phyloP scores from a whole-genome alignment of 1,140 invertebrate species.

The Adelges cooleyi region DNA sequence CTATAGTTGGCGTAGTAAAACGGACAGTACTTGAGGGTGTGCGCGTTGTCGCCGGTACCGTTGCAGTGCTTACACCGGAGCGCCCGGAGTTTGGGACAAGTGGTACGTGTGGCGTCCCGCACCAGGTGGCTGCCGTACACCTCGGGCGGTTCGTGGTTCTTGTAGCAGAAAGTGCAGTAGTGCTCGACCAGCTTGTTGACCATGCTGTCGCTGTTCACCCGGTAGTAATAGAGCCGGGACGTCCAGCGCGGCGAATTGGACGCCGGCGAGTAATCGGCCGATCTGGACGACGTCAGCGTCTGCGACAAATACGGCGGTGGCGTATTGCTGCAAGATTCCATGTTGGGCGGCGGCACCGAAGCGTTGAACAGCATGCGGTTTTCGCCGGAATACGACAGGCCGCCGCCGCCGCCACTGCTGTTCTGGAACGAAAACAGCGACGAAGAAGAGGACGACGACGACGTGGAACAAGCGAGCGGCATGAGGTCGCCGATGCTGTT shows the following conservation, averaged over 20 bases:
- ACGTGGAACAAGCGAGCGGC: neutral
- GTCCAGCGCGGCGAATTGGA: neutral
- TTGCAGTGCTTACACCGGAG: slow-evolving; percentile 13
- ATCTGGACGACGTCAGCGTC: neutral
- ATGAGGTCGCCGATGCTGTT: too few species aligned
- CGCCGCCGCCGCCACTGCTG: too few species aligned
- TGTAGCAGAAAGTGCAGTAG: slow-evolving; percentile 20
- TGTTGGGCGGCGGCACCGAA: too few species aligned
- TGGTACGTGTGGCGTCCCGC: slow-evolving; percentile 1
- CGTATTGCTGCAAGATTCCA: too few species aligned
- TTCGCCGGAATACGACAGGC: too few species aligned
- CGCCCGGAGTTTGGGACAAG: slow-evolving; percentile 12
- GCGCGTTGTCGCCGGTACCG: slow-evolving; percentile 16
- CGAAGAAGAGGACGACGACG: neutral
- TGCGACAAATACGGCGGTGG: too few species aligned
- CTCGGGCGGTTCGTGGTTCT: slow-evolving; percentile 17
- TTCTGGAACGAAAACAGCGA: too few species aligned
- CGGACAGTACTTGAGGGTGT: slow-evolving; percentile 22
- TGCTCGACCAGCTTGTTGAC: slow-evolving; percentile 17
- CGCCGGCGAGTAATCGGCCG: neutral
- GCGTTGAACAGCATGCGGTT: too few species aligned
- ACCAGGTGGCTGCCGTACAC: slow-evolving; percentile 18
- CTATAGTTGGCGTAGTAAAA: slow-evolving; percentile 1
- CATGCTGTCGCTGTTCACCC: neutral
- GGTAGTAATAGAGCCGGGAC: neutral